Evolutionary conservation across 2,113 vertebrate species (phyloP).

Genomic region (Stegastes partitus): DNA sequence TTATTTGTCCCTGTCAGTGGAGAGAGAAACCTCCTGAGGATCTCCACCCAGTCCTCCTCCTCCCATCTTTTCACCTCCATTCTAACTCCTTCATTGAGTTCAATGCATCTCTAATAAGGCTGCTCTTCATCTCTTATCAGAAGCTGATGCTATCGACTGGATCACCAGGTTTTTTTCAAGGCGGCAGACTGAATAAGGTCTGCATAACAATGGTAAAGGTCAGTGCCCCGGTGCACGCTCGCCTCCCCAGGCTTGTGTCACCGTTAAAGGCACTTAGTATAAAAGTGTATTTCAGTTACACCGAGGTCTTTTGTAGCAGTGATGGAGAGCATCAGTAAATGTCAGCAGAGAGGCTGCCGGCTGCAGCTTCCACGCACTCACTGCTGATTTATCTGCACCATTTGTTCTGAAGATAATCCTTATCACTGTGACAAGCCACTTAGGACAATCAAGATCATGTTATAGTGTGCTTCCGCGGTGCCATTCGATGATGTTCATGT

Average conservation of each 20-base stretch:
- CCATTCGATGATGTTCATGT: too few species aligned
- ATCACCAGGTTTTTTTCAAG: too few species aligned
- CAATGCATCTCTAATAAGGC: too few species aligned
- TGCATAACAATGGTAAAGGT: too few species aligned
- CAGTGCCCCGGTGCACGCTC: not conserved
- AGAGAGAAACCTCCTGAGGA: too few species aligned
- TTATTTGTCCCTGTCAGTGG: too few species aligned
- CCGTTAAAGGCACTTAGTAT: conserved; percentile 11
- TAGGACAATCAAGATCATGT: conserved; percentile 33
- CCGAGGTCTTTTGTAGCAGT: conserved; percentile 13
- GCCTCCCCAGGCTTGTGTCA: conserved; percentile 1
- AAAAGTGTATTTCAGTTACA: conserved; percentile 28
- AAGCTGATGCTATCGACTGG: too few species aligned
- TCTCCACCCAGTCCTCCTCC: too few species aligned
- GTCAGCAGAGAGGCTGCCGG: conserved; percentile 25
- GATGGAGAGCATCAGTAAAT: conserved; percentile 43
- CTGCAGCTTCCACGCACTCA: conserved; percentile 1
- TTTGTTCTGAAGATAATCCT: conserved; percentile 21
- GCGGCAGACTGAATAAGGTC: too few species aligned
- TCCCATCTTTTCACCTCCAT: too few species aligned
- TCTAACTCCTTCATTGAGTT: too few species aligned
- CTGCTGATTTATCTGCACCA: conserved; percentile 29
- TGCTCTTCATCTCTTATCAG: too few species aligned
- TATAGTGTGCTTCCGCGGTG: not conserved
- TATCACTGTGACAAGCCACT: conserved; percentile 31